Evolutionary conservation across 2,888 invertebrate genomes (phyloP).

Genomic region (Ligdia adustata): DNA sequence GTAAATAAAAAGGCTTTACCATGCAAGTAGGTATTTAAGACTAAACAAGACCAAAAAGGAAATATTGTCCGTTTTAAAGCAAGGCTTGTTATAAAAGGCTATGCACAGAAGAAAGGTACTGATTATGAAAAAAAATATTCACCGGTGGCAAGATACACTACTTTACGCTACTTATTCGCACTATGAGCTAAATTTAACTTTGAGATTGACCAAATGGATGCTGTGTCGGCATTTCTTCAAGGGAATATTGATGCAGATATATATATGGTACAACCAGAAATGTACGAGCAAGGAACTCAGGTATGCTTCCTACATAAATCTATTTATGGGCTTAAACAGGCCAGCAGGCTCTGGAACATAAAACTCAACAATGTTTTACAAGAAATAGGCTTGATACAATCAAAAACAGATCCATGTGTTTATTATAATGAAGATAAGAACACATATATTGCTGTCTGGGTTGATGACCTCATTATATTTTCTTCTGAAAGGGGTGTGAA

Average conservation of each 20-base stretch:
- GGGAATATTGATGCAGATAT: conserved; percentile 38
- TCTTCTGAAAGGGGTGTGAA: not conserved
- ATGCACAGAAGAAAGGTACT: conserved; percentile 30
- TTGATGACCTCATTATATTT: conserved; percentile 19
- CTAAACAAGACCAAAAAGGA: conserved; percentile 16
- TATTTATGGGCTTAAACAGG: conserved; percentile 35
- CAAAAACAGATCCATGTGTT: not conserved
- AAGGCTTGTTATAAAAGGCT: conserved; percentile 23
- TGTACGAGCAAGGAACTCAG: conserved; percentile 17
- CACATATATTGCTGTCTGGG: conserved; percentile 29
- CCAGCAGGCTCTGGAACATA: conserved; percentile 35
- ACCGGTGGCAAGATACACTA: conserved; percentile 30
- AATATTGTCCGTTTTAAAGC: conserved; percentile 11
- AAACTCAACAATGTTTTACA: conserved; percentile 28
- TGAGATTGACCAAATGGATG: conserved; percentile 36
- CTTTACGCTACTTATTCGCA: conserved; percentile 1
- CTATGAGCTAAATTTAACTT: conserved; percentile 30
- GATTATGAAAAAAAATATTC: conserved; percentile 34
- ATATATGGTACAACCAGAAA: conserved; percentile 36
- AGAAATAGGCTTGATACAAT: conserved; percentile 12
- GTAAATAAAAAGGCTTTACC: conserved; percentile 14
- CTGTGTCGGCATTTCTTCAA: conserved; percentile 36
- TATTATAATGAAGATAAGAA: conserved; percentile 2
- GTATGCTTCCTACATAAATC: conserved; percentile 36
- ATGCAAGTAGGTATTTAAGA: conserved; percentile 26